Evolutionary conservation across 2,888 invertebrate genomes (phyloP).

Genomic region (Hirtodrosophila trivittata): DNA sequence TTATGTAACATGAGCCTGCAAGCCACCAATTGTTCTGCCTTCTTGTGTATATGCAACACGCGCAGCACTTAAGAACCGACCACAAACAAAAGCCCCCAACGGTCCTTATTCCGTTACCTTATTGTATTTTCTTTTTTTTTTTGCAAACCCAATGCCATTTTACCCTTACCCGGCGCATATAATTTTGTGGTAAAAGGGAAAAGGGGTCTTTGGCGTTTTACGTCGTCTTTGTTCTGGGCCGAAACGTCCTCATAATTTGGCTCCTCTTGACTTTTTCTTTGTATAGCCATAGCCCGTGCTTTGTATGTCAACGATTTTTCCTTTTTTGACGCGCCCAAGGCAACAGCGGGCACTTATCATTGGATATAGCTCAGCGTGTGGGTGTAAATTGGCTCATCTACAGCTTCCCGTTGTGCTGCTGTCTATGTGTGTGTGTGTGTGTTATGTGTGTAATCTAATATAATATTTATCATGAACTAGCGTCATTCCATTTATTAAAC

Average conservation of each 20-base stretch:
- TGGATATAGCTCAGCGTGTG: constrained; percentile 3
- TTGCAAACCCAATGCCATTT: constrained; percentile 42
- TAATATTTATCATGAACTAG: not conserved
- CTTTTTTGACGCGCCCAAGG: constrained; percentile 67
- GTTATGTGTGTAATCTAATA: not conserved
- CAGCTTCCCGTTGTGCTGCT: not conserved
- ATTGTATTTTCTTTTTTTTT: no score
- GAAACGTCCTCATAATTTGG: constrained; percentile 54
- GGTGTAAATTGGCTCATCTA: not conserved
- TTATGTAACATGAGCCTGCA: constrained; percentile 74
- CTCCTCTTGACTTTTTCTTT: constrained; percentile 66
- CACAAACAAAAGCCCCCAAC: constrained; percentile 52
- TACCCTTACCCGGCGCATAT: constrained; percentile 46
- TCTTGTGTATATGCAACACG: constrained; percentile 50
- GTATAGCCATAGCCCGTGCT: constrained; percentile 6
- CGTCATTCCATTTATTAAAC: not conserved
- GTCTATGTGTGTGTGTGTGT: not conserved
- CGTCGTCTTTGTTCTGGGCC: constrained; percentile 64
- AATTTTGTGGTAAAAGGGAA: constrained; percentile 40
- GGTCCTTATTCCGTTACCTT: constrained; percentile 50
- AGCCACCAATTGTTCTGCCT: constrained; percentile 61
- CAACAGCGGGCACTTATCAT: constrained; percentile 53
- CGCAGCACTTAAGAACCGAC: constrained; percentile 53
- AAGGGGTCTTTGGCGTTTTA: constrained; percentile 29
- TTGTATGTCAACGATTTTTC: constrained; percentile 60